A percentile compares a stretch with the other conserved stretches of the same genome.
Evolutionary conservation across 2,113 vertebrate genomes (phyloP).

Genomic region (Megaceryle torquata): DNA sequence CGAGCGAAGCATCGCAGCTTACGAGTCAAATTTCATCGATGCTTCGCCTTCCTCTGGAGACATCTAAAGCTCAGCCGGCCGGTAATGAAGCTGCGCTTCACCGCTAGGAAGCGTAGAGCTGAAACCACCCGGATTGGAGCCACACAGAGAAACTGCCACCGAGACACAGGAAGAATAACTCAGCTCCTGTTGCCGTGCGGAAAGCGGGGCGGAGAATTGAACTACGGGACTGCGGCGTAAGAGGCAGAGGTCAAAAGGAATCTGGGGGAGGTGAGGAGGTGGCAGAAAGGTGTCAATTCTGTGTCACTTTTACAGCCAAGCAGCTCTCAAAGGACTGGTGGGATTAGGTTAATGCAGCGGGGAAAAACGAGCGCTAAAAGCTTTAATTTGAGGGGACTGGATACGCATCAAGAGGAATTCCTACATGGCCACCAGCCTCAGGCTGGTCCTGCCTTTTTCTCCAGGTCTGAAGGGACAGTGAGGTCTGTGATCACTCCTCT

Average conservation of each 20-base stretch:
- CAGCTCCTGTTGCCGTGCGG: accelerated
- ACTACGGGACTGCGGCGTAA: accelerated
- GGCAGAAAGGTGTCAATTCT: not conserved
- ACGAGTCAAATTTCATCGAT: accelerated
- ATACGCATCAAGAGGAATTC: not conserved
- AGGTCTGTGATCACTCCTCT: not conserved
- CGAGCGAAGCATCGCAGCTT: accelerated
- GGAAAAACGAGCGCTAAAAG: accelerated
- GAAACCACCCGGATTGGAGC: accelerated
- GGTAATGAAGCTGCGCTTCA: accelerated
- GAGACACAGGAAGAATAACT: not conserved
- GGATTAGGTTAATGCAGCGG: accelerated
- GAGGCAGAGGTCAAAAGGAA: not conserved
- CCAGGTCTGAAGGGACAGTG: accelerated
- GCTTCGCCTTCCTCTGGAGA: not conserved
- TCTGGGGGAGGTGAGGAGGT: accelerated
- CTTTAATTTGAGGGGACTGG: accelerated
- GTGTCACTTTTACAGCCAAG: not conserved
- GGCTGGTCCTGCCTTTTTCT: not conserved
- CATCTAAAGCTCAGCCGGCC: not conserved
- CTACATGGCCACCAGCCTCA: accelerated
- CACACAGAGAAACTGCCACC: accelerated
- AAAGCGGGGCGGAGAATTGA: not conserved
- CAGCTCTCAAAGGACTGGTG: not conserved
- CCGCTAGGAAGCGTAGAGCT: not conserved